These are phyloP conservation scores for Actinia equina DNA, from an alignment of 64 coral and sea anemone genomes.

Conservation along the genomic window DNA sequence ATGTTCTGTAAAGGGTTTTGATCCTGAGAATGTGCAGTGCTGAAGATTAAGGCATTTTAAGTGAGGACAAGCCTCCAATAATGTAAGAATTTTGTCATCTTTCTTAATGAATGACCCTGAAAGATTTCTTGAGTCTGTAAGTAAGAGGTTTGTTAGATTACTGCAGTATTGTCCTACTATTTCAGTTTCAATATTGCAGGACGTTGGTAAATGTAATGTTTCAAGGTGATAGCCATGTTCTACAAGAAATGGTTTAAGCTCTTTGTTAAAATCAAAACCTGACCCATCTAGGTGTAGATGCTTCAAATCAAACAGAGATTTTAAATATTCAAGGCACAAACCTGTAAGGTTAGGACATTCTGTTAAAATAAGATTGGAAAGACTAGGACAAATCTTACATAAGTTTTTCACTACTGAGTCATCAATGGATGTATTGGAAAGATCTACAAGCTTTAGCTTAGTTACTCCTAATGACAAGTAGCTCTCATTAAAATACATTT, in stretches of 20 bases:
- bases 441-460: slow-evolving; percentile 5
- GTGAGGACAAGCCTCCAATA: slow-evolving; percentile 14
- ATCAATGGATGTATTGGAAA: slow-evolving; percentile 3
- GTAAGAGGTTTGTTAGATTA: background rate
- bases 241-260: background rate
- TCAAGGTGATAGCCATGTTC: background rate
- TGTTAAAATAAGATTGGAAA: background rate
- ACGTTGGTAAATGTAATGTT: background rate
- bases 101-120: background rate
- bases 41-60: slow-evolving; percentile 15
- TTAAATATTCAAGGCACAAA: background rate
- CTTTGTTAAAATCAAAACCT: background rate
- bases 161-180: background rate
- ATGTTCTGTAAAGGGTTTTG: background rate
- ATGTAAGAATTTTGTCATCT: background rate
- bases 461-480: background rate
- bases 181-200: background rate
- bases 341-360: background rate
- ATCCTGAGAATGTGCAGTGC: background rate
- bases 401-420: background rate
- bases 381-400: background rate
- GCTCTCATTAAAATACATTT: background rate
- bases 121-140: background rate
- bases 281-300: background rate
- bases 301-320: background rate